phyloP scores from a whole-genome alignment of 1,140 invertebrate species.

The Maconellicoccus hirsutus region DNA sequence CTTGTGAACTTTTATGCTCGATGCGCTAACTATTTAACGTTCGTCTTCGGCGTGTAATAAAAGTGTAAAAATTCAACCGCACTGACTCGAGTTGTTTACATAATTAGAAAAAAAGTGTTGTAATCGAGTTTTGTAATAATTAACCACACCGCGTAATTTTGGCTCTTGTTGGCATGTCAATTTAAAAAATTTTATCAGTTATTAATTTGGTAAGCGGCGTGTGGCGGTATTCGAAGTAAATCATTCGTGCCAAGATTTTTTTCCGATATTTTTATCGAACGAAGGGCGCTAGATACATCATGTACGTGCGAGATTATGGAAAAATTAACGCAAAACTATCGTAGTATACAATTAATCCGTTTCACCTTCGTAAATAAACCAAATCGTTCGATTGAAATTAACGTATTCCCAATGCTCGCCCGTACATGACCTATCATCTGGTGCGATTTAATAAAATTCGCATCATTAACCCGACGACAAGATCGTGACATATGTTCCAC shows the following conservation, averaged over 20 bases:
- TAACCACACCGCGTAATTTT: neutral
- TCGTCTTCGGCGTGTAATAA: neutral
- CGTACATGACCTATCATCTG: too few relatives aligned
- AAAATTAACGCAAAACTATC: too few relatives aligned
- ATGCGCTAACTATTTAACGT: neutral
- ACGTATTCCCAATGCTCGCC: too few relatives aligned
- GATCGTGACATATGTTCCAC: too few relatives aligned
- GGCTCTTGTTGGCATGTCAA: neutral
- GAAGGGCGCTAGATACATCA: too few relatives aligned
- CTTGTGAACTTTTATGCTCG: neutral
- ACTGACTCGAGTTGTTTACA: neutral
- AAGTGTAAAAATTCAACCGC: neutral
- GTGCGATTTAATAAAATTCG: too few relatives aligned
- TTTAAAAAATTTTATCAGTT: neutral
- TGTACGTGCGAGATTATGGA: too few relatives aligned
- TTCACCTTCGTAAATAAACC: too few relatives aligned
- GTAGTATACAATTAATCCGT: too few relatives aligned
- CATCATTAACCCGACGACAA: too few relatives aligned
- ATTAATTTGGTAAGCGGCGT: neutral
- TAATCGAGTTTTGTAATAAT: constrained; percentile 5
- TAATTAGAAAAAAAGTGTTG: neutral
- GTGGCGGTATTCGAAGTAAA: neutral
- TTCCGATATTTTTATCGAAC: neutral
- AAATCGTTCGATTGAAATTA: too few relatives aligned
- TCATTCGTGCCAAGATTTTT: neutral